Base-by-base conservation (phyloP, 2,888 invertebrate genomes). In the Anticlea derivata region DNA sequence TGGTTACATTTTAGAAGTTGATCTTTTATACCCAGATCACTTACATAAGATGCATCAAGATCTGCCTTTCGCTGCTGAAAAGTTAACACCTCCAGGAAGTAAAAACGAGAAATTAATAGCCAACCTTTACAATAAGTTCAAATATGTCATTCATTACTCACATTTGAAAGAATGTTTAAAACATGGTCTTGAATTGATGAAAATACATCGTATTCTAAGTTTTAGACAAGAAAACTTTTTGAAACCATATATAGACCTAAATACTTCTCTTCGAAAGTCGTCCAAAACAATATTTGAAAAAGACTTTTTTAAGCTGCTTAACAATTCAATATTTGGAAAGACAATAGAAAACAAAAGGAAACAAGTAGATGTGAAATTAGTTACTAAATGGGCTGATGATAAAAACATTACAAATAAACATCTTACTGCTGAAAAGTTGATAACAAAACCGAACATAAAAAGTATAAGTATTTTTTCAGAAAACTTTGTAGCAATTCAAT, bases 1-100 rank as follows among this genome's bases (percentile, higher is more conserved):
- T 5, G 59, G 63, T 3, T 64, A 58, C 31, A 60, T 65, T 37
- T 40, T 67, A 13, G 77, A 78, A 63, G 70, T 70, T 0, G 73
- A 75, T 55, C 30, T 72, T 6, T 52, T 48, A 31, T 70, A 72
- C 35, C 70, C 69, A 0, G 10, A 55, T 5, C 23, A 54, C 8
- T 34, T 74, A 26, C 70, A 72, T 46, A 55, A 70, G 0, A 5
- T 3, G 3, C 40, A 41, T 12, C 2, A 11, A 1, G 40, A 41
- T 5, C 23, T 41, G 23, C 40, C 40, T 2, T 41, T 41, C 7
- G 29, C 30, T 2, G 22, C 30, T 7, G 30, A 41, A 7, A 41
- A 23, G 10, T n/a, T 23, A n/a, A 12, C 2, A 5, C 40, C 40
- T 5, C 40, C 40, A 2, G 40, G 40, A n/a, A 11, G 40, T 1